phyloP scores from a whole-genome alignment of 2,113 vertebrate species.

The Cromileptes altivelis region DNA sequence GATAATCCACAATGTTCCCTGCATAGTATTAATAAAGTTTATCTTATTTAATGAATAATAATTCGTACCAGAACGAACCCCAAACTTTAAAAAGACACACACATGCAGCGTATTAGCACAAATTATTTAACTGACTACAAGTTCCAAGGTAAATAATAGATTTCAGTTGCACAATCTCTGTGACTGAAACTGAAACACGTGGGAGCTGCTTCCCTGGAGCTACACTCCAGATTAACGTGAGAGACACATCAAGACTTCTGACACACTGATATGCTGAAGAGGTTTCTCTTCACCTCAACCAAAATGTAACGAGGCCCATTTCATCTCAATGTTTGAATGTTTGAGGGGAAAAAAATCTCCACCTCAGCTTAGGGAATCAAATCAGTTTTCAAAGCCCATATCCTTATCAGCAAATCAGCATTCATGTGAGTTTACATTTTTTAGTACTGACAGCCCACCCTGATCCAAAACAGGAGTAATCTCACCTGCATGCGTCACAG shows the following conservation, averaged over 20 bases:
- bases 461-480: not conserved
- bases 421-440: not conserved
- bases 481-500: constrained; percentile 27
- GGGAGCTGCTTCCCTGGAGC: not conserved
- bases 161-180: constrained; percentile 13
- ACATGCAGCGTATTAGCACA: not conserved
- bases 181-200: not conserved
- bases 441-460: not conserved
- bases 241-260: not conserved
- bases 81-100: not conserved
- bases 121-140: not conserved
- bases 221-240: not conserved
- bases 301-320: not conserved
- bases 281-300: not conserved
- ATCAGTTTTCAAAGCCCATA: not conserved
- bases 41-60: not conserved
- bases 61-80: not conserved
- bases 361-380: not conserved
- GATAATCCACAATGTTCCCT: not conserved
- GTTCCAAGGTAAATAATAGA: not conserved
- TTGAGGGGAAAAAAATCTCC: not conserved
- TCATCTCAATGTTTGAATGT: not conserved
- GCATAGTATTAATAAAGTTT: not conserved
- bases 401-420: not conserved
- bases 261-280: not conserved